Conservation (phyloP, 1,140 invertebrate genomes). For the Phocides pigmalion region DNA sequence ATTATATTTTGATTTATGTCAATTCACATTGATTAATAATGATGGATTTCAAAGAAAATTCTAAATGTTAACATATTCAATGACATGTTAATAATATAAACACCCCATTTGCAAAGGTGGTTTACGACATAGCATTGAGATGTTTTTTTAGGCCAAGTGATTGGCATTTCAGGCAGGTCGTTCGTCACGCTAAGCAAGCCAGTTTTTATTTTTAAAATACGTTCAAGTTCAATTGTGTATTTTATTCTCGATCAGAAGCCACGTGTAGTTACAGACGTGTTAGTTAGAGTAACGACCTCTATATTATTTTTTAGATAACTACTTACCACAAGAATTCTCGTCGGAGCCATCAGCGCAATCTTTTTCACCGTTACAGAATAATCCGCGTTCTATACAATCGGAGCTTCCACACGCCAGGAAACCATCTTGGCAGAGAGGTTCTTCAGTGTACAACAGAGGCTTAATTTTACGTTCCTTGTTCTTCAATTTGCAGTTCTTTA, state of each 20-base stretch:
- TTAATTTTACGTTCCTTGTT: conserved; percentile 95
- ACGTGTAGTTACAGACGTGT: background rate
- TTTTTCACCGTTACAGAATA: conserved; percentile 97
- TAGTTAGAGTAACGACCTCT: background rate
- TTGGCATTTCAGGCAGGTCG: conserved; percentile 71
- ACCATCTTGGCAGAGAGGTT: conserved; percentile 95
- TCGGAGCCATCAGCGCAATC: conserved; percentile 95
- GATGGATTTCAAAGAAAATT: too few relatives aligned
- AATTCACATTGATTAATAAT: too few relatives aligned
- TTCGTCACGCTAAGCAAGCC: conserved; percentile 59
- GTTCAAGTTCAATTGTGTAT: conserved; percentile 57
- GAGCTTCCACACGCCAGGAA: conserved; percentile 94
- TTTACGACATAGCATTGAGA: conserved; percentile 69
- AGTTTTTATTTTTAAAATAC: conserved; percentile 55
- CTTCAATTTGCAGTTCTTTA: conserved; percentile 96
- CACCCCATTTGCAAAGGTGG: conserved; percentile 50
- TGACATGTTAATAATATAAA: conserved; percentile 50
- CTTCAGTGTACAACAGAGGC: conserved; percentile 94
- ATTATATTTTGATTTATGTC: too few relatives aligned
- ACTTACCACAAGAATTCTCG: conserved; percentile 96
- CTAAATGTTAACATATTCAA: background rate
- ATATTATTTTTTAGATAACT: conserved; percentile 1
- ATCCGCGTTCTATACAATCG: conserved; percentile 93
- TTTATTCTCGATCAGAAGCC: conserved; percentile 37
- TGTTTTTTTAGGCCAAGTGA: conserved; percentile 79